Base-by-base conservation (phyloP, 2,113 vertebrate genomes). In the Procavia capensis region DNA sequence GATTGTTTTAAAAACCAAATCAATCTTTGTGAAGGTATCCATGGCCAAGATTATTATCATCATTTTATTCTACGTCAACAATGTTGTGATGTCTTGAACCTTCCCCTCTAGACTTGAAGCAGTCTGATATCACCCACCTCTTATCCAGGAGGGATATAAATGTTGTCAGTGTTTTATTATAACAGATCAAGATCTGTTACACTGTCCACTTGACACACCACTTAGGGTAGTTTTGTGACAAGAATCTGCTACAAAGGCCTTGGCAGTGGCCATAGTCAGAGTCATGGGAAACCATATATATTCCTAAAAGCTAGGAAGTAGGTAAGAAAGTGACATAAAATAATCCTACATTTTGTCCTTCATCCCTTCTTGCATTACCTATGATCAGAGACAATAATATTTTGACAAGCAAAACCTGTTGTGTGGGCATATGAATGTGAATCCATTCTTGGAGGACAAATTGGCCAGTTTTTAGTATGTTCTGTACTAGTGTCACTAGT, bases 171-270 rank as follows among this genome's bases (percentile, higher is more conserved):
- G 86, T 95, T 95, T 94, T 57, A 86, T 91, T 84, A 72, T 74
- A 81, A 41, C 19, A 89, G 39, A 66, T 91, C 68, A 86, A 89
- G 17, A 95, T 31, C 34, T n/a, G 57, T 72, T 31, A 50, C 45
- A 75, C 41, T 96, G 34, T 29, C 19, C 24, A 85, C 29, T 6
- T 0, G 5, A 68, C 24, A 95, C 3, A 63, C 8, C 41, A 91
- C 41, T 79, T 81, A 59, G 39, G 39, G 66, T 82, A 78, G 43
- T 96, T 96, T 95, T 86, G 34, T 96, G 78, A 87, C 41, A 94
- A 31, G 59, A 90, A 57, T 84, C 85, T 96, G 10, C 47, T 22
- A 6, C 47, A 63, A 88, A 94, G 27, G 45, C 8, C 54, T 90
- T 88, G 84, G 64, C 74, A 82, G 17, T 29, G 68, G 14, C 6